Evolutionary conservation across 30 jellyfish, hydroid and myxozoan species (phyloP), one percentile per base, ranked within the genome.

Genomic region (Haliclystus octoradiatus): DNA sequence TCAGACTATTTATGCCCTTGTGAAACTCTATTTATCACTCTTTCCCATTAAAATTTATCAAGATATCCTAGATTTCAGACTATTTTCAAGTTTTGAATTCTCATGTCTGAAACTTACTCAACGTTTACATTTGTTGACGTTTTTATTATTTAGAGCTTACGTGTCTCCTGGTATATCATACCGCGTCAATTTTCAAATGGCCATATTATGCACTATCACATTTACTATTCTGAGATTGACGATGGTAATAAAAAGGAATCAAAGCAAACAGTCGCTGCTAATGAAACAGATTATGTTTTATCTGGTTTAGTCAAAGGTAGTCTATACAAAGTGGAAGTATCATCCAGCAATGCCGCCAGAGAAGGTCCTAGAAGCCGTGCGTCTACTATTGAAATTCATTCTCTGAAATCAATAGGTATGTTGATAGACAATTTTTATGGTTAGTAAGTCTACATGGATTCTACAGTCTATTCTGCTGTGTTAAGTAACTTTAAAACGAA

Each of bases 331-430:
- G 33, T 80, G 24, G 93, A 80, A 31, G 85, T 80, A 0, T 52
- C 85, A 27, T 84, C 85, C 15, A 72, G 67, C 3, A 80, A 84
- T 5, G 52, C 74, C 62, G 81, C 66, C 30, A 85, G 93, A 31
- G 70, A 67, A 49, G 81, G 93, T 29, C 68, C 34, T 23, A 50
- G 79, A 35, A 81, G 62, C 57, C 57, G 14, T 13, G 62, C 34
- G 49, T 47, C 72, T 19, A 72, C 93, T 0, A 72, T 80, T 26
- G 71, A 64, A 62, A 62, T 71, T 2, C 84, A 79, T 0, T 77
- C 70, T 52, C 85, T 85, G 2, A 73, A 66, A 27, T 63, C 65
- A 19, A 77, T 85, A 27, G 81, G 93, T 80, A 68, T 40, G 57
- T 40, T n/a, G n/a, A n/a, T n/a, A n/a, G n/a, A n/a, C n/a, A n/a